Conservation (phyloP, 2,797 vertebrate genomes). For the Hypotaenidia philippensis region DNA sequence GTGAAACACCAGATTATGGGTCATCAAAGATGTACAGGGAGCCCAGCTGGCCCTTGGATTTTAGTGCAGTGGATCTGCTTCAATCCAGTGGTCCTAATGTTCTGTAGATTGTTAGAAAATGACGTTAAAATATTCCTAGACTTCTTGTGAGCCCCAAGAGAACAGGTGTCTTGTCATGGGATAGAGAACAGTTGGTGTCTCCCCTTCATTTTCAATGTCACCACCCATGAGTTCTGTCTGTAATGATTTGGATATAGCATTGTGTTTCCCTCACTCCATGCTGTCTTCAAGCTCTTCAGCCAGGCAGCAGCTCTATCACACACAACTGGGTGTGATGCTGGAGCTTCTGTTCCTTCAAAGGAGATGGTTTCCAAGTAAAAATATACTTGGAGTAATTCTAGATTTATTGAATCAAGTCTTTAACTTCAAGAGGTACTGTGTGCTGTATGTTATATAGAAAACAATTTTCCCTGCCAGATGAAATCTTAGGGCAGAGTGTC, state of each 20-base stretch:
- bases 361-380: neutral
- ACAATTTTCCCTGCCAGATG: constrained; percentile 16
- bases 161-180: neutral
- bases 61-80: neutral
- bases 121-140: neutral
- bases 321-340: neutral
- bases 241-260: neutral
- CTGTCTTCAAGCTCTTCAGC: neutral
- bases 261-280: neutral
- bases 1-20: neutral
- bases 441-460: constrained; percentile 24
- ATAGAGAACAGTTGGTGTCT: neutral
- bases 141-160: neutral
- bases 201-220: neutral
- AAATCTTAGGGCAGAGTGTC: neutral
- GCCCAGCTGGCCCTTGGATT: neutral
- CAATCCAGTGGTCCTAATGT: neutral
- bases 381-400: neutral
- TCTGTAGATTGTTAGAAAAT: neutral
- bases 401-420: constrained; percentile 6
- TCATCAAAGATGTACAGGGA: neutral
- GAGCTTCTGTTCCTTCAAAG: neutral
- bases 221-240: neutral
- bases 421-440: neutral
- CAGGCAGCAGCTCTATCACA: neutral